A percentile compares a stretch with the other conserved stretches of the same genome.
Evolutionary conservation across 2,113 vertebrate genomes (phyloP).

Genomic region (Lepus europaeus): DNA sequence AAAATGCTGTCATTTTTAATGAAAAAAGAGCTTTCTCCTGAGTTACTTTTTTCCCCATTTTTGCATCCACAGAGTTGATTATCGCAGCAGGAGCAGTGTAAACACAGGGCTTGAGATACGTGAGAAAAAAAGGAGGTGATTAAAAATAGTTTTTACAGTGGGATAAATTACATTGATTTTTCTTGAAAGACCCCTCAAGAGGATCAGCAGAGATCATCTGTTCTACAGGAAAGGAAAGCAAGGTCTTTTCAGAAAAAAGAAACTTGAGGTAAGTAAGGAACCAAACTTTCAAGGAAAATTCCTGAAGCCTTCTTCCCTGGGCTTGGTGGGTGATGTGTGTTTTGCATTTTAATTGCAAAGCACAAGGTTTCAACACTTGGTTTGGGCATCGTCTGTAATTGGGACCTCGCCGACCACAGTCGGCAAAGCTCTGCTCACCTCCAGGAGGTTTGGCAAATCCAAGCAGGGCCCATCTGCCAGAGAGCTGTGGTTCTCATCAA

Average conservation of each 20-base stretch:
- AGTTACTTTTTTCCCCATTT: not conserved
- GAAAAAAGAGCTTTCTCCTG: not conserved
- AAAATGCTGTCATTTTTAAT: not conserved
- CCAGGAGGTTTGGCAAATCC: constrained; percentile 75
- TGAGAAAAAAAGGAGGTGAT: not conserved
- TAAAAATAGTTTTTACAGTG: not conserved
- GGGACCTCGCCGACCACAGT: constrained; percentile 63
- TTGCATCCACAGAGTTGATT: not conserved
- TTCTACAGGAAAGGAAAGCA: not conserved
- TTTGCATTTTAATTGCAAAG: constrained; percentile 81
- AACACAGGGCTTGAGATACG: not conserved
- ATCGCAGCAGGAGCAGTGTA: not conserved
- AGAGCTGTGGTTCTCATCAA: constrained; percentile 81
- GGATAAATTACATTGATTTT: not conserved
- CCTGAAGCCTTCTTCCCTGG: not conserved
- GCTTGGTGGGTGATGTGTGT: constrained; percentile 74
- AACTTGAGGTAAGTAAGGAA: not conserved
- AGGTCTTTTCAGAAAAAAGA: not conserved
- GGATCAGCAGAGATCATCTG: not conserved
- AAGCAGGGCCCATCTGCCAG: constrained; percentile 73
- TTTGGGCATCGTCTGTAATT: constrained; percentile 76
- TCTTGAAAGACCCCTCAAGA: not conserved
- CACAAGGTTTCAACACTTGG: constrained; percentile 62
- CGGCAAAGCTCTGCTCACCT: constrained; percentile 77
- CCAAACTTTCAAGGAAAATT: constrained; percentile 66